Percentiles rank a stretch among this genome's conserved stretches.
These are phyloP conservation scores for Biston betularia DNA, from an alignment of 2,888 invertebrate species.

Conservation along the genomic window DNA sequence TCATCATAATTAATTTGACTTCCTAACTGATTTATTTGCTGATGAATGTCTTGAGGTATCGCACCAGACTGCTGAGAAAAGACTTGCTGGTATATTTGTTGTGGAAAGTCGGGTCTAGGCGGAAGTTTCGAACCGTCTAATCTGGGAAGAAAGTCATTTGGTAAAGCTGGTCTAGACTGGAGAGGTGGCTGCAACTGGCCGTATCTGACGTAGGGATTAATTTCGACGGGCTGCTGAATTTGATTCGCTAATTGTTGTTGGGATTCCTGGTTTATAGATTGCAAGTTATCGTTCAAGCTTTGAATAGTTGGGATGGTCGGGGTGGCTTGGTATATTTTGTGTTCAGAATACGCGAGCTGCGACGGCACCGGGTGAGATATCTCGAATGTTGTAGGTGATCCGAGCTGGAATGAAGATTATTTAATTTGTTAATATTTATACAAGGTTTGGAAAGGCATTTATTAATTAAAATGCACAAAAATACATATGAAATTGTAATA, in stretches of 20 bases:
- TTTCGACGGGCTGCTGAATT: conserved; percentile 11
- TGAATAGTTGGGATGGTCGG: conserved; percentile 12
- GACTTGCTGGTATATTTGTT: conserved; percentile 38
- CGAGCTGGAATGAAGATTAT: conserved; percentile 53
- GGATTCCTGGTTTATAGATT: conserved; percentile 11
- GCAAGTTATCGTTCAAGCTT: conserved; percentile 25
- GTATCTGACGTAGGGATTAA: conserved; percentile 1
- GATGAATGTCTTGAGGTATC: conserved; percentile 40
- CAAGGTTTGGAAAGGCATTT: too few species aligned
- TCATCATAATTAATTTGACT: conserved; percentile 25
- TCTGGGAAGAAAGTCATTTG: conserved; percentile 23
- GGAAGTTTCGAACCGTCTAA: conserved; percentile 16
- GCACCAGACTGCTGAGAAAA: conserved; percentile 30
- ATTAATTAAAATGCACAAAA: too few species aligned
- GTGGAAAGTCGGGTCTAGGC: conserved; percentile 29
- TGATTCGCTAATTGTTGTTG: conserved; percentile 16
- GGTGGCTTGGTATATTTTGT: conserved; percentile 52
- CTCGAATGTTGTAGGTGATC: conserved; percentile 67
- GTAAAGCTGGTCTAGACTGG: conserved; percentile 4
- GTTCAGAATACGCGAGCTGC: conserved; percentile 70
- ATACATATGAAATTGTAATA: too few species aligned
- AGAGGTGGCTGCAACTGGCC: conserved; percentile 15
- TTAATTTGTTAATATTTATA: not conserved
- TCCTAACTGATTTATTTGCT: conserved; percentile 37
- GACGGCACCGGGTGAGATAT: conserved; percentile 70